A percentile compares a stretch with the other conserved stretches of the same genome.
These are phyloP conservation scores for Rhogogaster chlorosoma DNA, from an alignment of 2,888 invertebrate genomes.

Conservation along the genomic window DNA sequence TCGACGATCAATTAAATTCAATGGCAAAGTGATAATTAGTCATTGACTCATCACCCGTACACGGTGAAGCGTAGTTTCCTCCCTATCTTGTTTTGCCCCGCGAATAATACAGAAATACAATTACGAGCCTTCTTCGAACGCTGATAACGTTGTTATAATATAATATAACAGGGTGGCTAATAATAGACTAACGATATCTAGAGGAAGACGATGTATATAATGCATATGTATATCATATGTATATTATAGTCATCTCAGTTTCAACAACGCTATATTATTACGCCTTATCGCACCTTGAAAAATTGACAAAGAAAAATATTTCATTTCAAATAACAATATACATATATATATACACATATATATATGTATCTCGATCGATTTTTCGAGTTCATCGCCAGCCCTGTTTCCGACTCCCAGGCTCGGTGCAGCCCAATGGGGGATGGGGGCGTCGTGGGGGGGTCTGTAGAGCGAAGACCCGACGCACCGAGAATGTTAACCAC, in stretches of 20 bases:
- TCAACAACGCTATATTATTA: background rate
- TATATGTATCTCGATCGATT: conserved; percentile 27
- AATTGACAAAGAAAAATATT: background rate
- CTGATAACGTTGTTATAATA: background rate
- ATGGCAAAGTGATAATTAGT: background rate
- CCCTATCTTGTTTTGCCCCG: background rate
- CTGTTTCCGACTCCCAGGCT: conserved; percentile 45
- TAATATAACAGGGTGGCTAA: conserved; percentile 11
- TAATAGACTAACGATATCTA: conserved; percentile 4
- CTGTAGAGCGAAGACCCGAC: conserved; percentile 55
- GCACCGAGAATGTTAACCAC: conserved; percentile 12
- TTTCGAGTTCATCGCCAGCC: conserved; percentile 41
- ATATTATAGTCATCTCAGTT: background rate
- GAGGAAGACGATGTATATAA: background rate
- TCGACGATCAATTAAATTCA: background rate
- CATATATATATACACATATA: background rate
- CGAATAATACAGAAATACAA: background rate
- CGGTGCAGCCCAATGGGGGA: conserved; percentile 39
- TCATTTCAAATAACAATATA: background rate
- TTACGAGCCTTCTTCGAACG: background rate
- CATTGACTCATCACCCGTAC: background rate
- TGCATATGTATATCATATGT: background rate
- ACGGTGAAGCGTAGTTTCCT: background rate
- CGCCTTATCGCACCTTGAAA: background rate
- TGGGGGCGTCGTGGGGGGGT: conserved; percentile 24